Base-by-base conservation (phyloP, 1,140 invertebrate species). In the Zophobas morio region DNA sequence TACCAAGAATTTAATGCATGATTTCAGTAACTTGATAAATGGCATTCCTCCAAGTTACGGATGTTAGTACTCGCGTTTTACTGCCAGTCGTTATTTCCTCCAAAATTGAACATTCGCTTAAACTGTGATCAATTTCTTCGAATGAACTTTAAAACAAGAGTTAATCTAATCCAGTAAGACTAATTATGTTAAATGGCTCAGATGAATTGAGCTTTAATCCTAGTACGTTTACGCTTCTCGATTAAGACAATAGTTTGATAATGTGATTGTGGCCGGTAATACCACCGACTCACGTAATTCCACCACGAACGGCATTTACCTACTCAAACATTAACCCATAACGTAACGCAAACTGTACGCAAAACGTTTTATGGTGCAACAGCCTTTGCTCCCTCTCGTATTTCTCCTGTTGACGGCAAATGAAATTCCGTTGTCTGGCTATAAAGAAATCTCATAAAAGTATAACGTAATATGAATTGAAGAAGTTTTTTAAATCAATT, bases 221-320 rank as follows among this genome's bases (percentile, higher is more conserved):
- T 70, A 37, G 57, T 57, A 78, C 63, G 74, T 78, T 78, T 78
- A 78, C 63, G 74, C 47, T 54, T 36, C 42, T 36, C 77, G 73
- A 78, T 78, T 78, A 78, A 74, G 63, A 60, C 77, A 78, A 78
- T 70, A 78, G 77, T 70, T 78, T 78, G 77, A 78, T 78, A 78
- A 78, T 78, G 77, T 75, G 77, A 75, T 75, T 78, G 77, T 66
- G 77, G 77, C 47, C 74, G 74, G 74, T 66, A 75, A 75, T 53
- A 75, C 74, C 36, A 40, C 74, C 47, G 70, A 63, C 70, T 77
- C 71, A 74, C 71, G 37, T 78, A 78, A 78, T 78, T 63, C 73
- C 73, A 42, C 42, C 57, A 77, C 46, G 33, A 36, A 51, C 40
- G 42, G 60, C 60, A 66, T 66, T 66, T 36, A 66, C 42, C 60